Evolutionary conservation across 1,140 invertebrate genomes (phyloP), one percentile per base, ranked within the genome.

Genomic region (Penaeus vannamei): DNA sequence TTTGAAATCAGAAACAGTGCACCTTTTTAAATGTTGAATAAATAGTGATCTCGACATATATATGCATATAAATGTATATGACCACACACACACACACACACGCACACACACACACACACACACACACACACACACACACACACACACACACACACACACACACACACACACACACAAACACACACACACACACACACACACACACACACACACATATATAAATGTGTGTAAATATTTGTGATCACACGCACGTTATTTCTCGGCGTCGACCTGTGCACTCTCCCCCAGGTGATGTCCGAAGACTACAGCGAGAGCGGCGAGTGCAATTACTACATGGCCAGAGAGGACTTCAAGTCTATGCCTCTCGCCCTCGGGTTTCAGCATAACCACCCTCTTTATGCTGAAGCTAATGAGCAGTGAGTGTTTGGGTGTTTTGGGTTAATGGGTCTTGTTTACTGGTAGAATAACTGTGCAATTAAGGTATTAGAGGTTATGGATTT

Each of bases 331-430:
- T 88, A 88, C 81, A 88, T 88, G 86, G 86, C 86, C 0, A 72
- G 86, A 23, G 86, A 88, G 36, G 86, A 88, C 36, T 88, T 83
- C 53, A 88, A 77, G 86, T 69, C 86, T 26, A 88, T 88, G 86
- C 86, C 86, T 10, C 32, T 88, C 26, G 86, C 86, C 60, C 86
- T 88, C 20, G 86, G 80, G 22, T 88, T 88, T 59, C 80, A 84
- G 86, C 86, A 88, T 69, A 60, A 46, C 12, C 86, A 88, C 32
- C 66, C 80, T 0, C 46, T 88, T 19, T 88, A 77, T 32, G 59
- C 46, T 4, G 32, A 76, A 61, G 81, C 53, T 64, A 88, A 88
- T 12, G 36, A 26, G 53, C 80, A 60, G 86, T 88, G 59, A n/a
- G 86, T 84, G 26, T 14, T 32, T 76, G 20, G 32, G 22, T 76